phyloP scores from a whole-genome alignment of 1,140 invertebrate species.

The Ceratina calcarata region DNA sequence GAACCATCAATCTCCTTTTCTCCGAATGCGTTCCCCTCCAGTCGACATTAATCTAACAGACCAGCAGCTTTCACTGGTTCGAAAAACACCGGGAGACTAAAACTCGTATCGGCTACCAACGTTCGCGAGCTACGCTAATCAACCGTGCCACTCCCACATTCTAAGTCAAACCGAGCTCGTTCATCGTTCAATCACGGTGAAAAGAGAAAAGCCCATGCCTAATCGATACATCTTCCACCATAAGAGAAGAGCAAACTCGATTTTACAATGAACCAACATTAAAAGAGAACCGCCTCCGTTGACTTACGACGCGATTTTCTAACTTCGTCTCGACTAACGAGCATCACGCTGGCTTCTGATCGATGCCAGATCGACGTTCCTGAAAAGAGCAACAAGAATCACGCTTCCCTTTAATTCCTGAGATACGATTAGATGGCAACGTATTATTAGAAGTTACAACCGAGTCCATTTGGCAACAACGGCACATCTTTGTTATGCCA shows the following conservation, averaged over 20 bases:
- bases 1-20: background rate
- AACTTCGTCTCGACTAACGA: slow-evolving; percentile 20
- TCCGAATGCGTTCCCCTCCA: too few relatives aligned
- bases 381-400: slow-evolving; percentile 14
- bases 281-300: slow-evolving; percentile 19
- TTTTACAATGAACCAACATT: slow-evolving; percentile 16
- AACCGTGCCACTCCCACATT: slow-evolving; percentile 1
- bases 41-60: background rate
- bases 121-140: background rate
- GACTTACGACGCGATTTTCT: slow-evolving; percentile 29
- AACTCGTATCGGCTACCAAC: background rate
- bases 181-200: background rate
- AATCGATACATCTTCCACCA: slow-evolving; percentile 16
- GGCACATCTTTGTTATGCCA: too few relatives aligned
- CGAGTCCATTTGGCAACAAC: too few relatives aligned
- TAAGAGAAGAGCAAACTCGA: background rate
- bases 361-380: slow-evolving; percentile 34
- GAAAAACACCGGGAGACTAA: background rate
- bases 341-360: slow-evolving; percentile 30
- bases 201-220: background rate
- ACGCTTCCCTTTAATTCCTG: too few relatives aligned
- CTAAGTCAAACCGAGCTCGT: background rate
- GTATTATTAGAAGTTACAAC: too few relatives aligned
- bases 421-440: too few relatives aligned
- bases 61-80: background rate